Evolutionary conservation across 2,888 invertebrate genomes (phyloP), one percentile per base, ranked within the genome.

Genomic region (Myathropa florea): DNA sequence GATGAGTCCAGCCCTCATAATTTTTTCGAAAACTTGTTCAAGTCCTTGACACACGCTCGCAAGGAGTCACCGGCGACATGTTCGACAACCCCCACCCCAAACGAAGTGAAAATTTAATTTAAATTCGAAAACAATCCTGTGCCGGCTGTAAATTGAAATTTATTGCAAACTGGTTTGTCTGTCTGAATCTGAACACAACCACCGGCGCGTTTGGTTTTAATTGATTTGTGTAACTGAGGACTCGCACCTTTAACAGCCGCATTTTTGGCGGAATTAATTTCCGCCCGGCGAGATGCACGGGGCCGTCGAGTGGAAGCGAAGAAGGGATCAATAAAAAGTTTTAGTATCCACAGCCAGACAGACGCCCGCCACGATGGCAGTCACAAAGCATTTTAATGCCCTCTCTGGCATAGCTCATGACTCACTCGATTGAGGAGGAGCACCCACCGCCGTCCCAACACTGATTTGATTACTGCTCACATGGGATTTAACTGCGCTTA

Each of bases 41-140:
- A 23, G 75, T 65, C 75, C 65, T 75, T 75, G 75, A 24, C 57
- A 75, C 63, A 63, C 73, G 53, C 63, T 63, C 12, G 55, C 46
- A 72, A 30, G 7, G 46, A 61, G 55, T 73, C 63, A 63, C 30
- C 61, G 39, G 46, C 61, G 26, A 61, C 21, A 12, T 53, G 63
- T 30, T 63, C 63, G 53, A 36, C 53, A 21, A 24, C 14, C 46
- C 21, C 46, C 14, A 18, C 33, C 55, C 21, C 23, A 61, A 24
- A 7, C 9, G 0, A 30, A 46, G 33, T 36, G 24, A 36, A 73
- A 55, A 46, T 36, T 26, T 65, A 26, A 64, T 39, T 73, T 12
- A 24, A 36, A 55, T 73, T 60, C n/a, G 9, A 3, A 39, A 26
- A 12, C 46, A 33, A 60, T 21, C 18, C 46, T 61, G 14, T 18